These are phyloP conservation scores for Eristalis arbustorum DNA, from an alignment of 2,888 invertebrate genomes.

Conservation along the genomic window DNA sequence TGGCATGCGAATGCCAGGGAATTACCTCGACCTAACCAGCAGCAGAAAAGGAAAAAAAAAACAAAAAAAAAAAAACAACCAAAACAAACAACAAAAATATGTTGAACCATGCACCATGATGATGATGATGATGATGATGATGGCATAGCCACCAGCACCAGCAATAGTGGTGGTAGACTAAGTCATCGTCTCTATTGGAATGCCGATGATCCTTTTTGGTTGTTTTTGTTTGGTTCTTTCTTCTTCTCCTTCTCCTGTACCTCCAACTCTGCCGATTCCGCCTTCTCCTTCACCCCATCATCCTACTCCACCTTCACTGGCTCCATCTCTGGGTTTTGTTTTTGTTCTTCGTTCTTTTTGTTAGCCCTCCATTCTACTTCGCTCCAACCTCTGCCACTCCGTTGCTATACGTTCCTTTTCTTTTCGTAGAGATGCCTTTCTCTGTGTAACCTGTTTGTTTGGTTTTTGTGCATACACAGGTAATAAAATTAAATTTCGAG, in stretches of 20 bases:
- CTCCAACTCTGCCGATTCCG: not conserved
- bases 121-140: slow-evolving; percentile 46
- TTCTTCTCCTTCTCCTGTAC: not conserved
- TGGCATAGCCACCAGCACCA: not conserved
- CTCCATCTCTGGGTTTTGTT: not conserved
- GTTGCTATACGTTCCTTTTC: not conserved
- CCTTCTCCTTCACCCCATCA: no score
- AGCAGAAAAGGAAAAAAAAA: not conserved
- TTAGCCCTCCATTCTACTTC: slow-evolving; percentile 2
- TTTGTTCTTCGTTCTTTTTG: slow-evolving; percentile 13
- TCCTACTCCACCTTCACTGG: not conserved
- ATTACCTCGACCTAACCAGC: slow-evolving; percentile 53
- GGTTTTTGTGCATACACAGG: slow-evolving; percentile 55
- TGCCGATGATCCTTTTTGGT: slow-evolving; percentile 68
- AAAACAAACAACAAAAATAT: slow-evolving; percentile 3
- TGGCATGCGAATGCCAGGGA: slow-evolving; percentile 64
- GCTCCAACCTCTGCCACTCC: slow-evolving; percentile 7
- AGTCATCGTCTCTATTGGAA: slow-evolving; percentile 71
- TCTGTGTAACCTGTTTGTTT: slow-evolving; percentile 68
- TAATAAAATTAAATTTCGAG: slow-evolving; percentile 65
- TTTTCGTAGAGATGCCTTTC: slow-evolving; percentile 57
- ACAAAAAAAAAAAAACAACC: not conserved
- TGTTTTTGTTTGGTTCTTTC: slow-evolving; percentile 40
- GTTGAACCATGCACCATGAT: slow-evolving; percentile 56
- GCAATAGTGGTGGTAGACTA: slow-evolving; percentile 49